Evolutionary conservation across 2,888 invertebrate genomes (phyloP).

Genomic region (Caenorhabditis becei): DNA sequence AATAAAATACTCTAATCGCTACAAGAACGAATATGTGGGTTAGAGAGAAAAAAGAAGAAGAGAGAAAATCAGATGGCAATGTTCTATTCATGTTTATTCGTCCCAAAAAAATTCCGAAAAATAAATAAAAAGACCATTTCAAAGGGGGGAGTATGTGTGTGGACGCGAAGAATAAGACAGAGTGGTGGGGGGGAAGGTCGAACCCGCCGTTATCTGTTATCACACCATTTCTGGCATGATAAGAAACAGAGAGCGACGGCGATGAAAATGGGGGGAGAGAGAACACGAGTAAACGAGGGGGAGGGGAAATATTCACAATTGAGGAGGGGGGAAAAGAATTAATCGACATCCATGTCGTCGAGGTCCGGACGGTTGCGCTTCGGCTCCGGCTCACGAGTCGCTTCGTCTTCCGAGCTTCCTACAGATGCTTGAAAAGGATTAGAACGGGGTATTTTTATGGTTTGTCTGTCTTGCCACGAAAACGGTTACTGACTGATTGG

Average conservation of each 20-base stretch:
- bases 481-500: no score
- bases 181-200: slow-evolving; percentile 4
- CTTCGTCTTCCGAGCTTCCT: slow-evolving; percentile 58
- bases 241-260: slow-evolving; percentile 8
- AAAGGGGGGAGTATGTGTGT: neutral
- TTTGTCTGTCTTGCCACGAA: no score
- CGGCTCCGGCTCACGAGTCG: slow-evolving; percentile 67
- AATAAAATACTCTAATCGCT: slow-evolving; percentile 33
- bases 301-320: slow-evolving; percentile 24
- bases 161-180: slow-evolving; percentile 8
- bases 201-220: slow-evolving; percentile 41
- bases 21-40: slow-evolving; percentile 9
- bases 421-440: slow-evolving; percentile 6
- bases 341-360: slow-evolving; percentile 77
- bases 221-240: slow-evolving; percentile 65
- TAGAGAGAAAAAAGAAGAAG: slow-evolving; percentile 1
- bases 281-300: slow-evolving; percentile 27
- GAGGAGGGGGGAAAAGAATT: slow-evolving; percentile 14
- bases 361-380: slow-evolving; percentile 73
- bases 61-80: neutral
- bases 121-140: slow-evolving; percentile 4
- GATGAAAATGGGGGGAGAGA: slow-evolving; percentile 13
- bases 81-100: neutral
- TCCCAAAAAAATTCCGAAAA: slow-evolving; percentile 7
- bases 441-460: neutral